A percentile compares a stretch with the other conserved stretches of the same genome.
phyloP scores from a whole-genome alignment of 2,113 vertebrate species.

The Xiphorhynchus elegans region DNA sequence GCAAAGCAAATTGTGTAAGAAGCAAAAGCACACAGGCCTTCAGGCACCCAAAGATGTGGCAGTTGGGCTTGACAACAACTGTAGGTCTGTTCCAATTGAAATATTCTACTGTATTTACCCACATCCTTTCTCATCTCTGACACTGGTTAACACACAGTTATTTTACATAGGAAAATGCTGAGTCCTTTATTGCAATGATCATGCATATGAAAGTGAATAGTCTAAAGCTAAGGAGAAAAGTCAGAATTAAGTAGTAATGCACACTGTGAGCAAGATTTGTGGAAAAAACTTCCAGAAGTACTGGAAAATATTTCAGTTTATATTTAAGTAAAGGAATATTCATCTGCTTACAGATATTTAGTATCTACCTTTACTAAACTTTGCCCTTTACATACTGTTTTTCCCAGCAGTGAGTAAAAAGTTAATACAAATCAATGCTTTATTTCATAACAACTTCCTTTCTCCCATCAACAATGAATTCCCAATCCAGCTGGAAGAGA shows the following conservation, averaged over 20 bases:
- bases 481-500: conserved; percentile 6
- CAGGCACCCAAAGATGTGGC: neutral
- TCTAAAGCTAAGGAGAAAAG: neutral
- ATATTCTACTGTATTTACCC: neutral
- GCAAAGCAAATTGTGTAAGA: neutral
- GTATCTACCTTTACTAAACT: neutral
- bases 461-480: conserved; percentile 5
- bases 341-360: neutral
- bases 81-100: neutral
- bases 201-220: neutral
- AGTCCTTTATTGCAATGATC: neutral
- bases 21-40: neutral
- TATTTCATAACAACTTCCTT: conserved; percentile 22
- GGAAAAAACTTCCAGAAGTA: neutral
- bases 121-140: neutral
- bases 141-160: neutral
- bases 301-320: neutral
- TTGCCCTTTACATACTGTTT: neutral
- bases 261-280: neutral
- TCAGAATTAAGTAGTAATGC: neutral
- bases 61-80: neutral
- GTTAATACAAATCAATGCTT: neutral
- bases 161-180: neutral
- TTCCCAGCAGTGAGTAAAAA: neutral
- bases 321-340: neutral